Base-by-base conservation (phyloP, 1,140 invertebrate genomes). In the Anoplolepis gracilipes region DNA sequence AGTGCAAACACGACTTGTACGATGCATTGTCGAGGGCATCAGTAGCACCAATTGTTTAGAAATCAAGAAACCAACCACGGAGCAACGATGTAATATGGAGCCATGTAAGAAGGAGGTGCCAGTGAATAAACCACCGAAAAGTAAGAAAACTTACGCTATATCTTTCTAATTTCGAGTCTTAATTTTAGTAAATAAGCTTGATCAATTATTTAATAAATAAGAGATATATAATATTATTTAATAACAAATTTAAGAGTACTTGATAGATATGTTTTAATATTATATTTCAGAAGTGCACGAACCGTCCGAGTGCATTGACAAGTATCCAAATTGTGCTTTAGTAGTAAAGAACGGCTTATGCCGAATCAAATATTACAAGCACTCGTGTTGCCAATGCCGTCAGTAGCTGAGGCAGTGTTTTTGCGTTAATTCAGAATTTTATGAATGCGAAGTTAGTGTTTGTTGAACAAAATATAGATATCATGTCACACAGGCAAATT, bases 281-380 rank as follows among this genome's bases (percentile, higher is more conserved):
- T 79, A n/a, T 39, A 64, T 85, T 93, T 93, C 89, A 94, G 93
- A 90, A 87, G 87, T 88, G 55, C 86, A 88, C 39, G 85, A 89
- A 39, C 77, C 86, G 33, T 76, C 90, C n/a, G 90, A 92, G 3
- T 98, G 98, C 90, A 94, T 96, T 36, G 98, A 98, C 93, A 96
- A 96, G 91, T 96, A 98, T 90, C 93, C 94, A n/a, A 97, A 97
- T 93, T 98, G 98, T 92, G 94, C 95, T 76, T 94, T 98, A 87
- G 97, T 98, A 4, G 96, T 97, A 1, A 97, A 98, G 92, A 97
- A 97, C 25, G 95, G 97, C 77, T 95, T 98, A 0, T 98, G 98
- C 92, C 96, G 96, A 90, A 98, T 98, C 91, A 96, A 97, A 87
- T 98, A 98, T 94, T 98, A 98, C 94, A 96, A 96, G 46, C 96